Base-by-base conservation (phyloP, 2,888 invertebrate genomes). In the Hyppa rectilinea region DNA sequence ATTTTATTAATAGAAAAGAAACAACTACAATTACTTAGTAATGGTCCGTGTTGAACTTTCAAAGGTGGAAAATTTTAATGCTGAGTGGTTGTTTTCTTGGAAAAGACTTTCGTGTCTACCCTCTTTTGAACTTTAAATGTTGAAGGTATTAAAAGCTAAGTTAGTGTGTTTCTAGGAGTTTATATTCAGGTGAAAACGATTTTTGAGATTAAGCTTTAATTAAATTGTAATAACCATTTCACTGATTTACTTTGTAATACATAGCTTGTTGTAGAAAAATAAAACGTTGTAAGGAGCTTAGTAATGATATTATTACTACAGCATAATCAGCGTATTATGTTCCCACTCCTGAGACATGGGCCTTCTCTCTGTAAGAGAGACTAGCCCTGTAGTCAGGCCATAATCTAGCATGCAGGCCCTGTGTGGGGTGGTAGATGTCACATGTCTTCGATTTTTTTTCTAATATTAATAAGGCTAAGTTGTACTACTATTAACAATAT, bases 131-230 rank as follows among this genome's bases (percentile, higher is more conserved):
- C 23, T 63, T 49, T 40, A 17, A 29, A 55, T 14, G 12, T 47
- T 63, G n/a, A 45, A 14, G 14, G 4, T 38, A 45, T 56, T 72
- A 65, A 45, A 75, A 38, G 43, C 52, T 26, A 53, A 38, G 67
- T 52, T 45, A 17, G 75, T 67, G 75, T 75, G 43, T 58, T 66
- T 49, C 7, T 4, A 23, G 6, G 23, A 49, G 29, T 53, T 52
- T 26, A 31, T 40, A 26, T 31, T 50, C 20, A 61, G 23, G 20
- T 52, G 31, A 31, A 31, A 52, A 65, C 7, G n/a, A 49, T 66
- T 66, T 38, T 7, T 4, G 2, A 38, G 17, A 64, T 53, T n/a
- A 23, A 34, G 7, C 0, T 55, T 49, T 29, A 49, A 47, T 64
- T 29, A 20, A 50, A 49, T 26, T 49, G 26, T 40, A 40, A 34